Evolutionary conservation across 2,797 vertebrate species (phyloP).

Genomic region (Naso thynnoides): DNA sequence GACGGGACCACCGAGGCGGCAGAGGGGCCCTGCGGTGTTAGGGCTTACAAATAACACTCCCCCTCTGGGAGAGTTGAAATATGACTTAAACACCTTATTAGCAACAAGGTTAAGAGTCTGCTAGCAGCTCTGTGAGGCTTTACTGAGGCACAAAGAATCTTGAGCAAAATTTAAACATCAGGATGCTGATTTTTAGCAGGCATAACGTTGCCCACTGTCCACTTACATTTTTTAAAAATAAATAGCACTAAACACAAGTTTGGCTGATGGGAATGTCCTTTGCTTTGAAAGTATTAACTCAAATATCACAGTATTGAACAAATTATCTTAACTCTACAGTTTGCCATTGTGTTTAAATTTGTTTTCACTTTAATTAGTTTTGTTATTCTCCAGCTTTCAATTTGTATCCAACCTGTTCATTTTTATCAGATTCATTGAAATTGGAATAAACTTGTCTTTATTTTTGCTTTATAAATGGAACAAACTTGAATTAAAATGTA

Average conservation of each 20-base stretch:
- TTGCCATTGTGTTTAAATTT: too few species aligned
- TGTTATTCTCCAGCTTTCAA: too few species aligned
- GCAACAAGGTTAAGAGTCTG: not conserved
- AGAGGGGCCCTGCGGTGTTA: not conserved
- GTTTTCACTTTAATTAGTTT: too few species aligned
- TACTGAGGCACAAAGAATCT: not conserved
- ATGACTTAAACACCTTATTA: slow-evolving; percentile 33
- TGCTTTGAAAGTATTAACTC: too few species aligned
- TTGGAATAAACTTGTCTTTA: too few species aligned
- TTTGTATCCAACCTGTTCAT: too few species aligned
- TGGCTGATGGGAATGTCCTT: not conserved
- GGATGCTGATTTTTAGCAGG: not conserved
- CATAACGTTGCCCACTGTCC: too few species aligned
- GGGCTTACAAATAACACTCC: slow-evolving; percentile 11
- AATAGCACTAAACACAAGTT: not conserved
- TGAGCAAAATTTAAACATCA: not conserved
- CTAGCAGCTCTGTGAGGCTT: not conserved
- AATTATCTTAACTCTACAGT: too few species aligned
- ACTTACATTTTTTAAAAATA: too few species aligned
- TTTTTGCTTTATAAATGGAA: too few species aligned
- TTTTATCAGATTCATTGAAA: too few species aligned
- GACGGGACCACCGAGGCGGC: slow-evolving; percentile 18
- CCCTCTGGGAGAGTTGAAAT: not conserved
- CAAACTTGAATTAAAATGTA: not conserved
- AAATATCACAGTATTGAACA: too few species aligned